These are phyloP conservation scores for Drosophila nr. perissopoda DNA, from an alignment of 2,888 invertebrate species.

Conservation along the genomic window DNA sequence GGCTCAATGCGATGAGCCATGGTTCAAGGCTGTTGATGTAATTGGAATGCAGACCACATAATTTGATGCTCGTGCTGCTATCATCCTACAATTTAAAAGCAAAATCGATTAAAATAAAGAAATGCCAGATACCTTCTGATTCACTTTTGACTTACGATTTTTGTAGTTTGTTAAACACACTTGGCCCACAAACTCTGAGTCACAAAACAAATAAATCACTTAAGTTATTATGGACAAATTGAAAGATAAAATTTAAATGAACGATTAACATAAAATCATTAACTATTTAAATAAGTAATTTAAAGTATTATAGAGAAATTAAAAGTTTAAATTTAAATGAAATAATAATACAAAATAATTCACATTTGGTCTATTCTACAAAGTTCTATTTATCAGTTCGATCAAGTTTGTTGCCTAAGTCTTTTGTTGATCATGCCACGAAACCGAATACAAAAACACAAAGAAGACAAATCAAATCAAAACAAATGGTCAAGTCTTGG, in stretches of 20 bases:
- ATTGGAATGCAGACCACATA: constrained; percentile 1
- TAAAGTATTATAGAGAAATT: not conserved
- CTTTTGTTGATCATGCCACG: constrained; percentile 66
- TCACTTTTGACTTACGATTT: not conserved
- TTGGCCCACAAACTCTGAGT: not conserved
- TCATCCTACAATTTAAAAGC: not conserved
- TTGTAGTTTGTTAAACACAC: not conserved
- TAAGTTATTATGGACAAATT: not conserved
- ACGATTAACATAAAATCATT: not conserved
- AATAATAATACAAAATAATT: not conserved
- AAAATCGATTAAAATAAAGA: not conserved
- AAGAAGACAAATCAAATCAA: constrained; percentile 15
- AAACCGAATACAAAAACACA: constrained; percentile 18
- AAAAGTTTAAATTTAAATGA: no score
- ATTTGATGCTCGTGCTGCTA: not conserved
- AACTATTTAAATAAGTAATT: not conserved
- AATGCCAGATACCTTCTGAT: fast-evolving
- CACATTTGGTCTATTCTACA: not conserved
- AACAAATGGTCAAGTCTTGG: constrained; percentile 33
- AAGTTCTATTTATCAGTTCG: not conserved
- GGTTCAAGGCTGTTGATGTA: constrained; percentile 64
- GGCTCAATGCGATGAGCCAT: constrained; percentile 16
- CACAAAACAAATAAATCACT: not conserved
- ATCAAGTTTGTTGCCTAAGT: constrained; percentile 78
- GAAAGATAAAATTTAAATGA: not conserved